These are phyloP conservation scores for Heterocephalus glaber DNA, from an alignment of 2,113 vertebrate genomes.

Conservation along the genomic window DNA sequence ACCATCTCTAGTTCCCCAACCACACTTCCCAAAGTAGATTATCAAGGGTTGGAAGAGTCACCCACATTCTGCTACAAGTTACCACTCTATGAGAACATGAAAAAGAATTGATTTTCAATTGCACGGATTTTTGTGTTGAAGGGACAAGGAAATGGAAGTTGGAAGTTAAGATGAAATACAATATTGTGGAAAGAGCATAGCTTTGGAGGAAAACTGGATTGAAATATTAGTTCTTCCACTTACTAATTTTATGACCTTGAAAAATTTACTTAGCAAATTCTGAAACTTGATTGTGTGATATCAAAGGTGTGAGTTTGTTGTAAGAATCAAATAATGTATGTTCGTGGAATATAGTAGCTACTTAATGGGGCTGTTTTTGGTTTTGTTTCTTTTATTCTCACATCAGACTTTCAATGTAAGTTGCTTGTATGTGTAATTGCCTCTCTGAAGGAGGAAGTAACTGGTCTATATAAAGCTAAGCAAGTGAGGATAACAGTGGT, in stretches of 20 bases:
- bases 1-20: background rate
- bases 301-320: background rate
- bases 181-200: background rate
- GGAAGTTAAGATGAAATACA: background rate
- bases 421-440: background rate
- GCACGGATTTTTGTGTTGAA: background rate
- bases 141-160: background rate
- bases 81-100: background rate
- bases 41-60: background rate
- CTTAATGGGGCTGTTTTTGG: background rate
- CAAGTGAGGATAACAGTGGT: background rate
- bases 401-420: background rate
- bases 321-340: background rate
- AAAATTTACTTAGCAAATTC: conserved; percentile 32
- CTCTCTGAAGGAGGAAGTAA: background rate
- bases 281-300: background rate
- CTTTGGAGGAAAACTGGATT: background rate
- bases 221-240: background rate
- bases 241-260: background rate
- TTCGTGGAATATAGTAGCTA: background rate
- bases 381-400: background rate
- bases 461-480: background rate
- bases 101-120: background rate
- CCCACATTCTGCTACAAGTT: background rate
- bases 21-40: background rate